Percentiles rank a stretch among this genome's conserved stretches.
Evolutionary conservation across 1,140 invertebrate species (phyloP).

Genomic region (Drosophila gunungcola): DNA sequence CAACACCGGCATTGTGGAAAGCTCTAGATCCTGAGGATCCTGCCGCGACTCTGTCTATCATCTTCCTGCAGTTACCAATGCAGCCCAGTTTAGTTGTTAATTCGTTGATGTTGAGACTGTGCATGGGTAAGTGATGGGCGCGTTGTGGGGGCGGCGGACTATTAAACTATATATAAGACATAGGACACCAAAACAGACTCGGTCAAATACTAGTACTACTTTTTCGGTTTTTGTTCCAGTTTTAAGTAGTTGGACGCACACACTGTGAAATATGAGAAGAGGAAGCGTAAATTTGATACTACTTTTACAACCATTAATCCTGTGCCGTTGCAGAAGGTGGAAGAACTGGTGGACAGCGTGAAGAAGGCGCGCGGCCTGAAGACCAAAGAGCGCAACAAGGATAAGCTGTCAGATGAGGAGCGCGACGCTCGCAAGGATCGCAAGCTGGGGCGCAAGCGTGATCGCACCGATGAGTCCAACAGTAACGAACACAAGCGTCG

Average conservation of each 20-base stretch:
- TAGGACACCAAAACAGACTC: neutral
- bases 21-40: conserved; percentile 1
- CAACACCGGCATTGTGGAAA: neutral
- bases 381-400: conserved; percentile 86
- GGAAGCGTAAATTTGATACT: neutral
- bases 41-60: conserved; percentile 15
- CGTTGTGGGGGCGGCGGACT: conserved; percentile 51
- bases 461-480: conserved; percentile 88
- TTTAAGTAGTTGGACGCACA: neutral
- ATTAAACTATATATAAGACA: conserved; percentile 1
- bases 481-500: conserved; percentile 89
- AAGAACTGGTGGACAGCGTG: conserved; percentile 86
- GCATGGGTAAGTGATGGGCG: conserved; percentile 84
- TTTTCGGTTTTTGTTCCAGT: neutral
- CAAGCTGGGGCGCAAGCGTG: conserved; percentile 90
- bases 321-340: conserved; percentile 84
- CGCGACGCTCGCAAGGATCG: conserved; percentile 91
- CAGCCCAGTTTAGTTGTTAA: conserved; percentile 68
- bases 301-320: conserved; percentile 57
- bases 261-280: conserved; percentile 9
- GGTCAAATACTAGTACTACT: conserved; percentile 1
- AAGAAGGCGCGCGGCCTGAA: conserved; percentile 89
- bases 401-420: conserved; percentile 87
- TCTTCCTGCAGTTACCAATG: conserved; percentile 11
- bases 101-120: conserved; percentile 67